Conservation (phyloP, 1,140 invertebrate species). For the Melipona quadrifasciata region DNA sequence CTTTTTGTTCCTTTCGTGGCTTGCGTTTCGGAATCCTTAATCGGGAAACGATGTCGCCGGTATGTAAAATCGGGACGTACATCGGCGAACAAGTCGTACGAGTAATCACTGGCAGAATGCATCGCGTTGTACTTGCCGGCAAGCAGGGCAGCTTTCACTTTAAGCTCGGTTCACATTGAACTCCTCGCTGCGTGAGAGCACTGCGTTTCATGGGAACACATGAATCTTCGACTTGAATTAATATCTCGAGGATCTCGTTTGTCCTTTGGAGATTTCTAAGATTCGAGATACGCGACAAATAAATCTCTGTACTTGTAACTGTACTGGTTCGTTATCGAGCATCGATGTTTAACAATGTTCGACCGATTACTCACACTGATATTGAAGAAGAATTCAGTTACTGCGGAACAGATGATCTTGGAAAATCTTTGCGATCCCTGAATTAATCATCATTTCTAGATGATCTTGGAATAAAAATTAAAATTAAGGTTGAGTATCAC, state of each 20-base stretch:
- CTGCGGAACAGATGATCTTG: neutral
- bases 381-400: neutral
- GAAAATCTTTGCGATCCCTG: no score
- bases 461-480: no score
- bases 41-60: conserved; percentile 48
- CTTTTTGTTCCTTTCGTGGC: conserved; percentile 36
- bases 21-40: conserved; percentile 49
- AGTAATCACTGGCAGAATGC: conserved; percentile 41
- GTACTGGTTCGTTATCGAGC: neutral
- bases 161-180: conserved; percentile 54
- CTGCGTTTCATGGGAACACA: conserved; percentile 22
- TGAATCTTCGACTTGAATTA: neutral
- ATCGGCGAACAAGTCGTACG: conserved; percentile 51
- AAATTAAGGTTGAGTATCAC: no score
- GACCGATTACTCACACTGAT: neutral
- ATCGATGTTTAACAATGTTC: neutral
- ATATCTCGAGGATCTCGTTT: conserved; percentile 24
- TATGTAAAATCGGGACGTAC: conserved; percentile 50
- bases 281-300: neutral
- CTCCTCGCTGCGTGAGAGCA: conserved; percentile 14
- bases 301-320: neutral
- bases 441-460: no score
- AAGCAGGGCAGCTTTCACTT: conserved; percentile 61
- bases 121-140: conserved; percentile 34
- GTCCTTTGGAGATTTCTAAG: neutral